These are phyloP conservation scores for Frieseomelitta varia DNA, from an alignment of 1,140 invertebrate species.

Conservation along the genomic window DNA sequence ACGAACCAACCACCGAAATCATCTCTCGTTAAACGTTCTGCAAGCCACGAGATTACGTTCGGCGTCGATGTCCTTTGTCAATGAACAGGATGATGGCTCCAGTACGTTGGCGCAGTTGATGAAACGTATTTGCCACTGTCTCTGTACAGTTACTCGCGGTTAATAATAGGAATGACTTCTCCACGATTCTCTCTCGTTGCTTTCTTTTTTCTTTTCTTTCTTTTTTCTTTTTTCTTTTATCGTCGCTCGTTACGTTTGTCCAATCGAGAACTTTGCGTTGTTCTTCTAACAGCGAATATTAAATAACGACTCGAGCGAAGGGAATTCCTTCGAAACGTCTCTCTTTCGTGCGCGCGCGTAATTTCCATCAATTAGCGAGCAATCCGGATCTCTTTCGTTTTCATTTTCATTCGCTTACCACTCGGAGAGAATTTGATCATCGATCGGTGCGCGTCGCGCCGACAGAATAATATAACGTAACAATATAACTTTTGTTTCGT, in stretches of 20 bases:
- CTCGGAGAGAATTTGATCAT: neutral
- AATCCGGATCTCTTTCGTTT: neutral
- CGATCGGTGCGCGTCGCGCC: neutral
- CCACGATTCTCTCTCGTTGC: too few relatives aligned
- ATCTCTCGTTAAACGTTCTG: neutral
- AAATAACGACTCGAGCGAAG: too few relatives aligned
- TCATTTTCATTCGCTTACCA: neutral
- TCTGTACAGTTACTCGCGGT: too few relatives aligned
- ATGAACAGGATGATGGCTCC: neutral
- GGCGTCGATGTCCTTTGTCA: neutral
- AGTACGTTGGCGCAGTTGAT: neutral
- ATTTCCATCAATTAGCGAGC: neutral
- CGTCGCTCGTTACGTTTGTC: neutral
- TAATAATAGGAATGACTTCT: neutral
- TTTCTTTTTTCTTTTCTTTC: neutral
- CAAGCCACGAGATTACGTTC: neutral
- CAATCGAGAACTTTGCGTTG: neutral
- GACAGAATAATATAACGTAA: neutral
- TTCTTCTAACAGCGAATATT: neutral
- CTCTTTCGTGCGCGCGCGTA: neutral
- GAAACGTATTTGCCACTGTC: conserved; percentile 1
- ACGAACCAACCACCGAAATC: neutral
- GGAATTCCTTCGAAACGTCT: neutral
- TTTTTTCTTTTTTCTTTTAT: neutral
- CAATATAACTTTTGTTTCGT: neutral